Evolutionary conservation across 2,888 invertebrate genomes (phyloP).

Genomic region (Athetis lepigone): DNA sequence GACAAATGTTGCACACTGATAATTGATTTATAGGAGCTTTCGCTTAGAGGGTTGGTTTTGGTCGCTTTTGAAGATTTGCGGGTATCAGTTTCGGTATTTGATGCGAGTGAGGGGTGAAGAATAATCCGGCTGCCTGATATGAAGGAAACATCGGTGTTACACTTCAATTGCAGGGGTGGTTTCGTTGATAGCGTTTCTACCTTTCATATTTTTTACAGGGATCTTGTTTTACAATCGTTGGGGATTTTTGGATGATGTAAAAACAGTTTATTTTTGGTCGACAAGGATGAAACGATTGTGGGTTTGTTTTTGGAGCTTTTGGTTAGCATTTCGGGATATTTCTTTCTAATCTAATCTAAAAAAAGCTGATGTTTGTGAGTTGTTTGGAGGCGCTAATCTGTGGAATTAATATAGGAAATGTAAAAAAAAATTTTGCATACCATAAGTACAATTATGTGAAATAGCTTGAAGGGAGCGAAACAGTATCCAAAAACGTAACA

Average conservation of each 20-base stretch:
- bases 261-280: conserved; percentile 4
- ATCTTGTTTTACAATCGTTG: conserved; percentile 19
- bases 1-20: conserved; percentile 74
- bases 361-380: no score
- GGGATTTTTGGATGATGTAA: conserved; percentile 4
- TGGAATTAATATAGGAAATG: no score
- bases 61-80: conserved; percentile 52
- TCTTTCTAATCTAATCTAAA: no score
- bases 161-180: conserved; percentile 35
- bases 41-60: conserved; percentile 65
- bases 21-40: conserved; percentile 81
- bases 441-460: no score
- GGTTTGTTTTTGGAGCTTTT: neutral
- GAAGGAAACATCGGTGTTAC: conserved; percentile 33
- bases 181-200: conserved; percentile 2
- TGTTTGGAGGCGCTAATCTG: no score
- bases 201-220: neutral
- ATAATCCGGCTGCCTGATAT: conserved; percentile 45
- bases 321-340: no score
- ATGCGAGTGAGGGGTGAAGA: conserved; percentile 30
- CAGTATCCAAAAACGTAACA: no score
- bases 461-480: no score
- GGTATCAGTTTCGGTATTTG: conserved; percentile 34
- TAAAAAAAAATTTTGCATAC: no score
- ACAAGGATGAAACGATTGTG: neutral